Evolutionary conservation across 2,888 invertebrate species (phyloP), one percentile per base, ranked within the genome.

Genomic region (Polymixis flavicincta): DNA sequence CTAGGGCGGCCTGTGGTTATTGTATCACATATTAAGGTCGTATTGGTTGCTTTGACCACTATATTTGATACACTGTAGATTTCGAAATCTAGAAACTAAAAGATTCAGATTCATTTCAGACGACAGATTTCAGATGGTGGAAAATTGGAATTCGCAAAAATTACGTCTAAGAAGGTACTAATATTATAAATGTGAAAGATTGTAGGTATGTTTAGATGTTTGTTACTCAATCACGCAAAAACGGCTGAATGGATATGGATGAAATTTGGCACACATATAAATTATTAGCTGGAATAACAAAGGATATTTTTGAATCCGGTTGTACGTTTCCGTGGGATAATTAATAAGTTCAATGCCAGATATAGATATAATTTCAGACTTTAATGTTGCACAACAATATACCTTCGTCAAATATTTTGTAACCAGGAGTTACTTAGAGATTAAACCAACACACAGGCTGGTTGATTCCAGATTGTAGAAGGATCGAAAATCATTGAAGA

Each of bases 1-100:
- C 59, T 80, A 68, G 80, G 81, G 52, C 70, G n/a, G 4, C 19
- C 67, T 82, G 82, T 82, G 82, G 85, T 85, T 67, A 57, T 11
- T 37, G 55, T 67, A 71, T 57, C 25, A 57, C 37, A 80, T 73
- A 59, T 60, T 73, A 63, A 37, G 54, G 45, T 37, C 57, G 66
- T 67, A 22, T 71, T 19, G n/a, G 63, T 82, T 70, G 50, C 57
- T 9, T 2, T 13, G 14, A 85, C 82, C 82, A 28, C 82, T 72
- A 71, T 76, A 82, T 61, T 71, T 61, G 77, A 82, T 85, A 76
- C 64, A 48, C 4, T 4, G 19, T 52, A 3, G 11, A 67, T 79
- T 79, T 71, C 22, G 45, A 83, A 77, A 78, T 3, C 5, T n/a
- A 25, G 37, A 60, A 68, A 1, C 48, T 5, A 60, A 71, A 11